phyloP scores from a whole-genome alignment of 2,888 invertebrate genomes.

The Bibio marci region DNA sequence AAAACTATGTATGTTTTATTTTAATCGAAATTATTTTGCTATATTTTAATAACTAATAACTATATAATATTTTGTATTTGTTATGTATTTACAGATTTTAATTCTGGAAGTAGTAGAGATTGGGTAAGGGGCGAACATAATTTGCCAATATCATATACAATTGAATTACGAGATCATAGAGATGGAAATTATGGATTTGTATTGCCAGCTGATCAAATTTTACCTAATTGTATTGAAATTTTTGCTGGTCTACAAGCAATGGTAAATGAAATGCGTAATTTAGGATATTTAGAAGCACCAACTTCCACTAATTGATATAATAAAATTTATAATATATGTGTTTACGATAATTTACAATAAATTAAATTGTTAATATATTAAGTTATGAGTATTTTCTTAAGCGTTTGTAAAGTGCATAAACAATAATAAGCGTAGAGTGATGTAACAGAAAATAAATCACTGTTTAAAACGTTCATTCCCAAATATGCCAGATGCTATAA shows the following conservation, averaged over 20 bases:
- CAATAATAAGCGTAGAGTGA: too few relatives aligned
- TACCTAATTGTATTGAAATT: slow-evolving; percentile 40
- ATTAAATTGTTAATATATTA: too few relatives aligned
- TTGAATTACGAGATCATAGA: slow-evolving; percentile 49
- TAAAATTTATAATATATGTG: too few relatives aligned
- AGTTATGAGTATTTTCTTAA: too few relatives aligned
- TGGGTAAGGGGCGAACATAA: slow-evolving; percentile 34
- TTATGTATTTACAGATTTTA: slow-evolving; percentile 20
- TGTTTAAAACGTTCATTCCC: too few relatives aligned
- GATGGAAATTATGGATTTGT: slow-evolving; percentile 48
- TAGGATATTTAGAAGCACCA: slow-evolving; percentile 29
- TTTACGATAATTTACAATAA: too few relatives aligned
- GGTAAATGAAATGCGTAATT: slow-evolving; percentile 29
- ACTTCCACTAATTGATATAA: too few relatives aligned
- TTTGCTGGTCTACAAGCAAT: slow-evolving; percentile 35
- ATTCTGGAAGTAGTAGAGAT: slow-evolving; percentile 31
- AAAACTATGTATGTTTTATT: slow-evolving; percentile 33
- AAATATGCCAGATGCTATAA: too few relatives aligned
- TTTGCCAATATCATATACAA: slow-evolving; percentile 34
- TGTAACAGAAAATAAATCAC: too few relatives aligned
- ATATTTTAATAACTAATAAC: too few relatives aligned
- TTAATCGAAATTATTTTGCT: background rate
- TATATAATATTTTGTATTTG: background rate
- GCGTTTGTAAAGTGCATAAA: too few relatives aligned
- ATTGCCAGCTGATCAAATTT: slow-evolving; percentile 45